phyloP scores from a whole-genome alignment of 2,113 vertebrate species.

The Ciconia stormi region DNA sequence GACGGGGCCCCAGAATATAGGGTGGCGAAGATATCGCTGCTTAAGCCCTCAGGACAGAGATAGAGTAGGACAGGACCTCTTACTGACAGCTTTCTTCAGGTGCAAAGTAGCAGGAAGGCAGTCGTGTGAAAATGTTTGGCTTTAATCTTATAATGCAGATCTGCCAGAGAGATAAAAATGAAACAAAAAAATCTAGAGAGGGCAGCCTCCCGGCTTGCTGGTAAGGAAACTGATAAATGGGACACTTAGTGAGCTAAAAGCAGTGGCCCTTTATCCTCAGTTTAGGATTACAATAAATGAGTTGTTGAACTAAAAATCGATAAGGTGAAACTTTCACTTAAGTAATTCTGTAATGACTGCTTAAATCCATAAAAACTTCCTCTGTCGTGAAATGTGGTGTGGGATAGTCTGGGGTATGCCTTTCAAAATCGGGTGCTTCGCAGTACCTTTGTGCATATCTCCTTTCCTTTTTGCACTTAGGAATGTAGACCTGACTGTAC shows the following conservation, averaged over 20 bases:
- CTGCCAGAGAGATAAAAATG: not conserved
- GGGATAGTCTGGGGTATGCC: not conserved
- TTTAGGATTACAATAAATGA: not conserved
- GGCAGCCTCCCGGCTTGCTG: not conserved
- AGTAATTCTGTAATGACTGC: not conserved
- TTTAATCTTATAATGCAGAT: not conserved
- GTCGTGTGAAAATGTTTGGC: not conserved
- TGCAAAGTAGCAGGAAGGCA: not conserved
- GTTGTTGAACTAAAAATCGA: not conserved
- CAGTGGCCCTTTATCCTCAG: not conserved
- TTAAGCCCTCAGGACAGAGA: not conserved
- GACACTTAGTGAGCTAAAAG: not conserved
- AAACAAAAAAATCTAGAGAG: not conserved
- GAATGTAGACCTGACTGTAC: not conserved
- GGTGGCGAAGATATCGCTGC: not conserved
- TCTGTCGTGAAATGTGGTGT: not conserved
- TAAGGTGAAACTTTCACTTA: not conserved
- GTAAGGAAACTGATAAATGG: not conserved
- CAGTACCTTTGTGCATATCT: not conserved
- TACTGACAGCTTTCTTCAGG: not conserved
- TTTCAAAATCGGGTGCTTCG: fast-evolving
- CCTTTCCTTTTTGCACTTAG: not conserved
- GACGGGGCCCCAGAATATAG: not conserved
- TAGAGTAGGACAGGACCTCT: not conserved
- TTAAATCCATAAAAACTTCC: not conserved